Percentiles rank a stretch among this genome's conserved stretches.
phyloP scores from a whole-genome alignment of 1,140 invertebrate species.

The Drosophila prosaltans region DNA sequence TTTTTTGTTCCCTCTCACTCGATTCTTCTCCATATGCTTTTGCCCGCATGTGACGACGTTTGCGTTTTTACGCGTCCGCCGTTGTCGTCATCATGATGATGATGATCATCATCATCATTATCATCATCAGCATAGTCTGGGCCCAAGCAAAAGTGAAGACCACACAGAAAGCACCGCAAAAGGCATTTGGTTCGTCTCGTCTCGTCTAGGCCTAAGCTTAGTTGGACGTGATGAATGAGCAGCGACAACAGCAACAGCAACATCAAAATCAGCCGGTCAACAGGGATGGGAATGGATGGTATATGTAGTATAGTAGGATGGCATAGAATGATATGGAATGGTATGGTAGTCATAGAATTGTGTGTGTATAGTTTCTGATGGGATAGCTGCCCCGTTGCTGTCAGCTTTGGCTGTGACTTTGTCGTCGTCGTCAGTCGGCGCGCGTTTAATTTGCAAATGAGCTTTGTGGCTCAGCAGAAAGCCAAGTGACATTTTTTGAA shows the following conservation, averaged over 20 bases:
- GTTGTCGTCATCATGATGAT: not conserved
- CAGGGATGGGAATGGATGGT: slow-evolving; percentile 14
- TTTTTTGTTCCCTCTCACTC: slow-evolving; percentile 45
- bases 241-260: slow-evolving; percentile 39
- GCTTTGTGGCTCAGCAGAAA: slow-evolving; percentile 50
- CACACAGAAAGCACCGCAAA: slow-evolving; percentile 56
- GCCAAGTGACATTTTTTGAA: slow-evolving; percentile 42
- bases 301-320: not conserved
- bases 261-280: slow-evolving; percentile 36
- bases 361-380: not conserved
- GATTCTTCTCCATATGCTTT: slow-evolving; percentile 32
- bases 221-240: slow-evolving; percentile 76
- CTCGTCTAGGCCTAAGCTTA: slow-evolving; percentile 44
- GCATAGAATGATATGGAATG: not conserved
- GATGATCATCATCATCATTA: not conserved
- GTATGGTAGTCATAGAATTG: not conserved
- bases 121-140: slow-evolving; percentile 2
- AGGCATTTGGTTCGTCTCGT: slow-evolving; percentile 9
- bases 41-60: slow-evolving; percentile 52
- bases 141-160: slow-evolving; percentile 33
- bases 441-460: slow-evolving; percentile 79
- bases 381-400: slow-evolving; percentile 54
- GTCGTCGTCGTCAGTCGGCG: slow-evolving; percentile 50
- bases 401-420: slow-evolving; percentile 78
- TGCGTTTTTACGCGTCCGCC: slow-evolving; percentile 48